phyloP scores from a whole-genome alignment of 2,113 vertebrate species.

The Apteryx owenii region DNA sequence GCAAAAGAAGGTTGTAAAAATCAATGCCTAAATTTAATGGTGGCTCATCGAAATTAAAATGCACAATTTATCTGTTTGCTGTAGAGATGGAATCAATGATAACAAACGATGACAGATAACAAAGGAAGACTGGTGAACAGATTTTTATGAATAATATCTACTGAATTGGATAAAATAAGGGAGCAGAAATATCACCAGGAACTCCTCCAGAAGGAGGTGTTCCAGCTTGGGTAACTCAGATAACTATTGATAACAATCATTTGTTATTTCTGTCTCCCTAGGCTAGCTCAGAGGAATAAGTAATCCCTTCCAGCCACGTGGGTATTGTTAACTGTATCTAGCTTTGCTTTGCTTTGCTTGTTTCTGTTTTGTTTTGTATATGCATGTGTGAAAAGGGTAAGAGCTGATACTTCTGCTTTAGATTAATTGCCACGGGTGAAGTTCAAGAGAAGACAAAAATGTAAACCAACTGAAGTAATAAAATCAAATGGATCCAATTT shows the following conservation, averaged over 20 bases:
- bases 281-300: background rate
- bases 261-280: background rate
- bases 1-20: background rate
- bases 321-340: background rate
- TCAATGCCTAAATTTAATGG: background rate
- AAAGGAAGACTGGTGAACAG: background rate
- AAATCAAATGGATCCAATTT: background rate
- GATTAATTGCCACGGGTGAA: background rate
- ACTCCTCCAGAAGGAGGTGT: background rate
- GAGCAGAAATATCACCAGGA: background rate
- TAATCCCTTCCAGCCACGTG: fast-evolving
- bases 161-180: background rate
- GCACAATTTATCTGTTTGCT: background rate
- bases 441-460: background rate
- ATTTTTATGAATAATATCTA: background rate
- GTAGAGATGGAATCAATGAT: background rate
- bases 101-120: background rate
- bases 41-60: background rate
- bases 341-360: background rate
- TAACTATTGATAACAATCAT: background rate
- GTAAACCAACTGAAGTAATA: background rate
- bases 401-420: background rate
- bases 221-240: background rate
- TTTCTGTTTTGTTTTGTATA: background rate
- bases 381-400: background rate